Conservation (phyloP, 2,888 invertebrate species). For the Reticulitermes lucifugus region DNA sequence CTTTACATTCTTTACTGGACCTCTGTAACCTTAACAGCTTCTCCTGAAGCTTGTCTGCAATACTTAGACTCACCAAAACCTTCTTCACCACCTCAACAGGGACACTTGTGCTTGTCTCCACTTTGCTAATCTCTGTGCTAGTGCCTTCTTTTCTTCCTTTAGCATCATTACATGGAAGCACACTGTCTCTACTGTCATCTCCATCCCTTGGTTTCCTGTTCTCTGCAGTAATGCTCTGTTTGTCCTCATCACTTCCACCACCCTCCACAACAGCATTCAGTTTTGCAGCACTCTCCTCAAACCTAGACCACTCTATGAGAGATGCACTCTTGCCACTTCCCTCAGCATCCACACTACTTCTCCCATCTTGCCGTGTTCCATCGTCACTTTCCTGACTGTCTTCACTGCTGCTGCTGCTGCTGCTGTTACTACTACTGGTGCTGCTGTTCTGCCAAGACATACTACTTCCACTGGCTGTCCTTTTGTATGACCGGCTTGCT, state of each 20-base stretch:
- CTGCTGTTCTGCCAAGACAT: not conserved
- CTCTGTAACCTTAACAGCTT: constrained; percentile 42
- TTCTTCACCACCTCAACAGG: constrained; percentile 58
- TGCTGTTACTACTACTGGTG: not conserved
- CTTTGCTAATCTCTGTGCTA: constrained; percentile 32
- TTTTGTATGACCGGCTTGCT: constrained; percentile 44
- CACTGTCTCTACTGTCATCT: constrained; percentile 17
- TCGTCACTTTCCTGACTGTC: constrained; percentile 29
- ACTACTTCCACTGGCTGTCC: constrained; percentile 13
- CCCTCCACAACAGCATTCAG: constrained; percentile 43
- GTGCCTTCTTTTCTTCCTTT: constrained; percentile 43
- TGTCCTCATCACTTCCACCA: constrained; percentile 44
- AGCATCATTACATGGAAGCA: constrained; percentile 44
- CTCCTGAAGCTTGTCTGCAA: constrained; percentile 49
- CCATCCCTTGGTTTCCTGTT: not conserved
- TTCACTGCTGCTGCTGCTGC: not conserved
- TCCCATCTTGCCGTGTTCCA: not conserved
- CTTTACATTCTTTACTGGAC: not conserved
- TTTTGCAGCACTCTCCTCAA: constrained; percentile 42
- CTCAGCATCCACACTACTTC: not conserved
- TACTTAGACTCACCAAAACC: constrained; percentile 51
- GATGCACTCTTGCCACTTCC: constrained; percentile 27
- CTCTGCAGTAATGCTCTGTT: constrained; percentile 40
- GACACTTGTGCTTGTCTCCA: constrained; percentile 53
- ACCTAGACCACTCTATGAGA: constrained; percentile 30